Evolutionary conservation across 2,113 vertebrate genomes (phyloP).

Genomic region (Gobius niger): DNA sequence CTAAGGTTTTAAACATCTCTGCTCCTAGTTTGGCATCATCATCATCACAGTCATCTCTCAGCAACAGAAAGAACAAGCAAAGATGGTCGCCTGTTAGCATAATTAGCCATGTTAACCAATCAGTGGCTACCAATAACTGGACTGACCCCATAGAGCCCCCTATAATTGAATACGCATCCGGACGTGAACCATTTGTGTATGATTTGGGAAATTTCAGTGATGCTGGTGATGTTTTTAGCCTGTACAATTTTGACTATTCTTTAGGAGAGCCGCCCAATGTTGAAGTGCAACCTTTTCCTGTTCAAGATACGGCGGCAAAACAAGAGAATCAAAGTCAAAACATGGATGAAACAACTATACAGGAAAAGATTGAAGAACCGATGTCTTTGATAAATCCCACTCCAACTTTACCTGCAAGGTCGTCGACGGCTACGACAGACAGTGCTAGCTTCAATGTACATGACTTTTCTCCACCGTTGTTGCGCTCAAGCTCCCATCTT

Average conservation of each 20-base stretch:
- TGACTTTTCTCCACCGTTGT: background rate
- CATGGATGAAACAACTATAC: background rate
- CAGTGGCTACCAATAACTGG: constrained; percentile 25
- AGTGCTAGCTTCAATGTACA: background rate
- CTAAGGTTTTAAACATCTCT: background rate
- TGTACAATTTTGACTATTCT: constrained; percentile 59
- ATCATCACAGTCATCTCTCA: constrained; percentile 17
- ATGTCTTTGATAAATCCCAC: background rate
- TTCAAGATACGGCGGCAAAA: background rate
- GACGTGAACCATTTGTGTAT: constrained; percentile 43
- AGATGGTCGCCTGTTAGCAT: constrained; percentile 31
- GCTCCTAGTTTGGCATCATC: constrained; percentile 18
- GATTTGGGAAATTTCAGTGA: constrained; percentile 30
- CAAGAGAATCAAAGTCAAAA: background rate
- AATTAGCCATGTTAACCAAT: constrained; percentile 29
- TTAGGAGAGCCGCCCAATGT: constrained; percentile 25
- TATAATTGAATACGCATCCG: constrained; percentile 39
- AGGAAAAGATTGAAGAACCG: background rate
- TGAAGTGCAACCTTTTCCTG: background rate
- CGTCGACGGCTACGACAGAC: background rate
- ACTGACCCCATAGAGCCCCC: constrained; percentile 19
- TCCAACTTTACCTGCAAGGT: background rate
- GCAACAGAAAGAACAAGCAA: constrained; percentile 70
- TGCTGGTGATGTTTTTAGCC: constrained; percentile 24
- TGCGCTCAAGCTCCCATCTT: background rate